Base-by-base conservation (phyloP, 35 echinoderm and acorn worm genomes). In the Diadema setosum region DNA sequence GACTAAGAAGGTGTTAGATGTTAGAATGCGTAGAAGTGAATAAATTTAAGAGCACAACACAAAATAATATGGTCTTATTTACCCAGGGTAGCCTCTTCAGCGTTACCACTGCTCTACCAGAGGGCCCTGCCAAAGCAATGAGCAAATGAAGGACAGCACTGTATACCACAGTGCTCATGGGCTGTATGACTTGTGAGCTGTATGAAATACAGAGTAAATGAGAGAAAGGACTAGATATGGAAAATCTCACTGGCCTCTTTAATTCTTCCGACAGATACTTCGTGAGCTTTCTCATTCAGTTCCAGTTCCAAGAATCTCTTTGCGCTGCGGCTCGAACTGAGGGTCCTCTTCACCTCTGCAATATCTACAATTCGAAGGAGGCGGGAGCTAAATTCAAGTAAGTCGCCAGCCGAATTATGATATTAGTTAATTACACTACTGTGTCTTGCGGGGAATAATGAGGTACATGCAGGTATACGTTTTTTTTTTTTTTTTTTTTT, bases 221-320 rank as follows among this genome's bases (percentile, higher is more conserved):
- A 26, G 17, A 34, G 15, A 26, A 26, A 24, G 67, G 15, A 24
- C 33, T 73, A 26, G 3, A 24, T 31, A 5, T n/a, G 15, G 16
- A 21, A n/a, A 16, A 34, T 3, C 16, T 39, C 18, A 42, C 23
- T 45, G 24, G 35, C 2, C 2, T 37, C 27, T 70, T 88, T 87
- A 64, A 7, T 81, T 64, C 69, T 84, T 82, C 86, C 75, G 36
- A 45, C 60, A 99, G 96, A 56, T 99, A 99, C 58, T 99, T 99
- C 36, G 86, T 99, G 5, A 99, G 96, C 88, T 99, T 99, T 57
- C 48, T 99, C 3, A 92, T 99, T 45, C 96, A 99, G 90, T 99
- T 99, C 48, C 96, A 99, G 45, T 99, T 99, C 56, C 96, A 99
- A 27, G 84, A 90, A 14, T 61, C 92, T 8, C 45, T 99, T n/a